phyloP scores from a whole-genome alignment of 2,113 vertebrate species.

The Solea solea region DNA sequence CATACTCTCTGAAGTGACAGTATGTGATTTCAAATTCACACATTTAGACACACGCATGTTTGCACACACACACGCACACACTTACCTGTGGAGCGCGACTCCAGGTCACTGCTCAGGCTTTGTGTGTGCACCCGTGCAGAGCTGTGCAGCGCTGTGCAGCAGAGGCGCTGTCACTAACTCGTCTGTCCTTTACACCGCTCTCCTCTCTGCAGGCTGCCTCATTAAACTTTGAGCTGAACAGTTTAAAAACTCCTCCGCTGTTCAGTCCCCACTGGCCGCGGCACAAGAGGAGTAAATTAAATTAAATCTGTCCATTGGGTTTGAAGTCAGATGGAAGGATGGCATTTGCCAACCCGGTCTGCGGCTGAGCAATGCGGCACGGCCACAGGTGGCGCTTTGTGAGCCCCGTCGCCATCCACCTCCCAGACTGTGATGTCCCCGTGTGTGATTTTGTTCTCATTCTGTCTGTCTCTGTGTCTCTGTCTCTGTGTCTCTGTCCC shows the following conservation, averaged over 20 bases:
- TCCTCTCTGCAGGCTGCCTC: constrained; percentile 54
- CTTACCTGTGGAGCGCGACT: constrained; percentile 37
- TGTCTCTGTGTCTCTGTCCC: constrained; percentile 33
- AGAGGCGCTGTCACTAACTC: constrained; percentile 43
- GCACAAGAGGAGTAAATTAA: constrained; percentile 50
- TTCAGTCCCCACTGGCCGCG: constrained; percentile 32
- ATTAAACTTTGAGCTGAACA: constrained; percentile 65
- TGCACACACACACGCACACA: neutral
- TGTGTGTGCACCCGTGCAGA: constrained; percentile 23
- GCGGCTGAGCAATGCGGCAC: constrained; percentile 15
- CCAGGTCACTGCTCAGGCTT: constrained; percentile 55
- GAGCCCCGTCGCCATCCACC: constrained; percentile 37
- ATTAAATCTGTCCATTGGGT: constrained; percentile 54
- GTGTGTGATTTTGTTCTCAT: neutral
- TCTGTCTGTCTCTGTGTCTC: constrained; percentile 8
- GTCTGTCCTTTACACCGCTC: constrained; percentile 17
- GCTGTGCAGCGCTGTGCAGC: constrained; percentile 41
- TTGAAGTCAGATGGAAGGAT: constrained; percentile 65
- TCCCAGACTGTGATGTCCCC: constrained; percentile 5
- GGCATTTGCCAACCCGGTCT: constrained; percentile 39
- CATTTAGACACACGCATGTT: neutral
- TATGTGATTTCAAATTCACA: no score
- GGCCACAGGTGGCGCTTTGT: constrained; percentile 54
- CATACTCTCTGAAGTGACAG: no score
- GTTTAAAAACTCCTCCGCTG: constrained; percentile 53